These are phyloP conservation scores for Paratilapia polleni DNA, from an alignment of 2,113 vertebrate genomes.

Conservation along the genomic window DNA sequence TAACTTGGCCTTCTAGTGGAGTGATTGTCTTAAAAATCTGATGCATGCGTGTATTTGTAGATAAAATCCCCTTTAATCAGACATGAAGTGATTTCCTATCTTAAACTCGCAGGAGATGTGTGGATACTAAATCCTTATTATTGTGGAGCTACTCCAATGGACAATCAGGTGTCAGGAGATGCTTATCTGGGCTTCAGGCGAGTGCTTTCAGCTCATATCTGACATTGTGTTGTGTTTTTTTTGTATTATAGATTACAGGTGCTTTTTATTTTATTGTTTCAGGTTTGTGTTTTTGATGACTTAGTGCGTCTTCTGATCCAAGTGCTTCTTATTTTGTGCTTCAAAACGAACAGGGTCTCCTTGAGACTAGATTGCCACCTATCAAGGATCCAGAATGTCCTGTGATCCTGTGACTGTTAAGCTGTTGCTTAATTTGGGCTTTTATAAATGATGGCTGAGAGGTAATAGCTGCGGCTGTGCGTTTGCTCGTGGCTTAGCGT, in stretches of 20 bases:
- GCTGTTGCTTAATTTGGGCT: conserved; percentile 36
- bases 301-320: conserved; percentile 64
- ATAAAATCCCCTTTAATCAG: conserved; percentile 37
- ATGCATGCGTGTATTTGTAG: conserved; percentile 44
- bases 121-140: conserved; percentile 13
- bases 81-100: conserved; percentile 30
- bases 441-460: conserved; percentile 35
- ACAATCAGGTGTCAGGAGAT: conserved; percentile 63
- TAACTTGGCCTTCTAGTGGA: conserved; percentile 31
- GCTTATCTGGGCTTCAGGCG: conserved; percentile 7
- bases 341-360: conserved; percentile 24
- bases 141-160: conserved; percentile 28
- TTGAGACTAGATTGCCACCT: not conserved
- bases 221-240: conserved; percentile 9
- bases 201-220: conserved; percentile 38
- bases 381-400: conserved; percentile 39
- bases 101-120: conserved; percentile 2
- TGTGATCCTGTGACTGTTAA: conserved; percentile 40
- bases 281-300: conserved; percentile 59
- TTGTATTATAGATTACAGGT: conserved; percentile 48
- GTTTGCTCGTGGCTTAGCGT: conserved; percentile 4
- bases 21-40: conserved; percentile 46
- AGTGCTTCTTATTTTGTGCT: conserved; percentile 69
- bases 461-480: conserved; percentile 11
- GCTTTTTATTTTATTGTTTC: conserved; percentile 31